A percentile compares a stretch with the other conserved stretches of the same genome.
These are phyloP conservation scores for Schizotus pectinicornis DNA, from an alignment of 2,888 invertebrate genomes.

Conservation along the genomic window DNA sequence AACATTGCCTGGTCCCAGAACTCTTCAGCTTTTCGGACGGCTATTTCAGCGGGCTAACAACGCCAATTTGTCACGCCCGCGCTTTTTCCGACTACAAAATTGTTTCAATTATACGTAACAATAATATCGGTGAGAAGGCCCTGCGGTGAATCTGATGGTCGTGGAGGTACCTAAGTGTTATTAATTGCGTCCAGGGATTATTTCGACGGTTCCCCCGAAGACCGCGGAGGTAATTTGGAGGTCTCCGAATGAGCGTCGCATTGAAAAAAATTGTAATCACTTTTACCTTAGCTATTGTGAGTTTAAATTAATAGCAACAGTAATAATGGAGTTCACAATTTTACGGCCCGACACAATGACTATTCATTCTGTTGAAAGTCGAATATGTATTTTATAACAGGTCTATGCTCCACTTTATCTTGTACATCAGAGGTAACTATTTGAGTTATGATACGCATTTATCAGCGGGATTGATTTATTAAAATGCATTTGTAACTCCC, in stretches of 20 bases:
- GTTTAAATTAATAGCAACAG: conserved; percentile 4
- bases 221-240: conserved; percentile 1
- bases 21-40: not conserved
- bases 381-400: conserved; percentile 12
- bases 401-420: conserved; percentile 24
- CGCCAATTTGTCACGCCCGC: no score
- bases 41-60: not conserved
- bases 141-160: not conserved
- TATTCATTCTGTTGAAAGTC: conserved; percentile 14
- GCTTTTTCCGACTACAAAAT: not conserved
- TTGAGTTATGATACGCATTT: conserved; percentile 30
- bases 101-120: not conserved
- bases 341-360: conserved; percentile 16
- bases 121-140: not conserved
- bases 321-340: conserved; percentile 16
- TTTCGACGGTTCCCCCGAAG: not conserved
- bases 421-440: conserved; percentile 23
- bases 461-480: conserved; percentile 33
- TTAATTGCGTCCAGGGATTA: conserved; percentile 8
- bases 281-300: conserved; percentile 3
- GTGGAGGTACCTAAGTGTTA: not conserved
- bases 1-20: not conserved
- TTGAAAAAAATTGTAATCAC: conserved; percentile 9
- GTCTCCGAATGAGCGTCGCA: not conserved
- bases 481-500: conserved; percentile 29